Conservation (phyloP, 2,797 vertebrate species). For the Mallotus villosus region DNA sequence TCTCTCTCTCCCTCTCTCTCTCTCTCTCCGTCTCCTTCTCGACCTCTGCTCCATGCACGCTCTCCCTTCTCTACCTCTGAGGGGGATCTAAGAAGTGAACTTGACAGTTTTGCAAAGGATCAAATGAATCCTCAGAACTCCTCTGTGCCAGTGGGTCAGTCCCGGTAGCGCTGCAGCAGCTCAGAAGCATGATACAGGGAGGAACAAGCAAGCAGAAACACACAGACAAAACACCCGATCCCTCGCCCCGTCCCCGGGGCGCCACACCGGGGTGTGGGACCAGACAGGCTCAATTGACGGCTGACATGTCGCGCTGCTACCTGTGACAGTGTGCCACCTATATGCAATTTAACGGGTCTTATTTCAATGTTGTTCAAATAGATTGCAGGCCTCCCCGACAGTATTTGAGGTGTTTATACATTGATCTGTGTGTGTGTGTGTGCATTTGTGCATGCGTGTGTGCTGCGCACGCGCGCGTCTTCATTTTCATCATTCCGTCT, state of each 20-base stretch:
- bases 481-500: not conserved
- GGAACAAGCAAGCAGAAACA: not conserved
- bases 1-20: not conserved
- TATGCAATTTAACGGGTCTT: not conserved
- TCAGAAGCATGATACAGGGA: not conserved
- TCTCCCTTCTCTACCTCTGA: not conserved
- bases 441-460: slow-evolving; percentile 1
- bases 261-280: not conserved
- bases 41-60: not conserved
- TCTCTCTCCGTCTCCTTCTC: not conserved
- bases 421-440: slow-evolving; percentile 6
- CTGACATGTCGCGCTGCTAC: not conserved
- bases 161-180: not conserved
- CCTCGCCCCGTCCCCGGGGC: not conserved
- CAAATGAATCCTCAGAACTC: not conserved
- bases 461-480: not conserved
- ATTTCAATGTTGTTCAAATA: slow-evolving; percentile 5
- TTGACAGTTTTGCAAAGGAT: slow-evolving; percentile 10
- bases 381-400: not conserved
- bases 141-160: not conserved
- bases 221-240: slow-evolving; percentile 1
- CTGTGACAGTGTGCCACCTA: not conserved
- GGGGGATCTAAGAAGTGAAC: not conserved
- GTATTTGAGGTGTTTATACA: not conserved
- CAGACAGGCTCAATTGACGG: not conserved